Base-by-base conservation (phyloP, 2,797 vertebrate genomes). In the Sphenodon punctatus region DNA sequence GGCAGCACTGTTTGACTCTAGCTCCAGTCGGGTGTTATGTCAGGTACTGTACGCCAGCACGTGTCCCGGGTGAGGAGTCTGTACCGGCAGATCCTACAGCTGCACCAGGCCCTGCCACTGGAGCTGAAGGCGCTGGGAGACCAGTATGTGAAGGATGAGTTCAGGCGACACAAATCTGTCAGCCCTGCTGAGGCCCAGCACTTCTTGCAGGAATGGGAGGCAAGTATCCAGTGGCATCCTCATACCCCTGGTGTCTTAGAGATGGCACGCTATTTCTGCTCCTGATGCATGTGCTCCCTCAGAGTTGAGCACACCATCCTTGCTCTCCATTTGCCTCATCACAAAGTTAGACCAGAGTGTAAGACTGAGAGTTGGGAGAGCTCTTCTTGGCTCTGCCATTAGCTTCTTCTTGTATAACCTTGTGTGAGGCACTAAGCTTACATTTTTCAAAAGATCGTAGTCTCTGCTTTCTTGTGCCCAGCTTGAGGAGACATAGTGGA, bases 171-270 rank as follows among this genome's bases (percentile, higher is more conserved):
- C 81, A 97, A 93, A 82, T 39, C 46, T 1, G 96, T 95, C 1
- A 60, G 90, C 22, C 56, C 90, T 1, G 93, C 94, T 13, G 97
- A 97, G 75, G 95, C 90, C 32, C 90, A 87, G 80, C 84, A 80
- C 78, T 99, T 99, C 95, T 94, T 98, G 95, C 74, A 76, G 20
- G 98, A 98, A 86, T 99, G 98, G 98, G 92, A 98, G 97, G 98
- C 97, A 96, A 97, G 95, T 96, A 75, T 53, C 70, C 53, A 19
- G 14, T 42, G 25, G 22, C 7, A 34, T 11, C 3, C n/a, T n/a
- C n/a, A n/a, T n/a, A n/a, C n/a, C 8, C 10, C 32, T 49, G 34
- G 10, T 23, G 25, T 41, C 19, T 20, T 72, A 70, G 19, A 6
- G 43, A 53, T 80, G 73, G 68, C 75, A 82, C 75, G 56, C 34